phyloP scores from a whole-genome alignment of 2,888 invertebrate genomes.

The Agrilus mali region DNA sequence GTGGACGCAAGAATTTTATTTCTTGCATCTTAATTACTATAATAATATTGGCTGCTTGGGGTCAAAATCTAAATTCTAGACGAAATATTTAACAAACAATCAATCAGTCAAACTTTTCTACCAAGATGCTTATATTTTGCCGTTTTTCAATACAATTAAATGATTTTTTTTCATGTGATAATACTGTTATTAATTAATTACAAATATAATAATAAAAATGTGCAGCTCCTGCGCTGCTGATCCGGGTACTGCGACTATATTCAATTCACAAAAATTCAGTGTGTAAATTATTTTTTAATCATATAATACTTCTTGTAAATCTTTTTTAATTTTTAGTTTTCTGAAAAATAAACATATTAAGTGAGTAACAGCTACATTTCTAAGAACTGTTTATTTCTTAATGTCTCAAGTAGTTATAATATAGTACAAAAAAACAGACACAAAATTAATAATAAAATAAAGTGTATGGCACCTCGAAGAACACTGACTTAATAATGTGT shows the following conservation, averaged over 20 bases:
- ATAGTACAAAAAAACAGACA: too few relatives aligned
- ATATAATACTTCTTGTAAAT: slow-evolving; percentile 27
- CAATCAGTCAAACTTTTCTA: too few relatives aligned
- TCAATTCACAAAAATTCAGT: slow-evolving; percentile 26
- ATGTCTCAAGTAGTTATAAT: background rate
- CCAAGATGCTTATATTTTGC: too few relatives aligned
- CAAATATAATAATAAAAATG: slow-evolving; percentile 1
- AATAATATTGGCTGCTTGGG: too few relatives aligned
- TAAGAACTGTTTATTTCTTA: slow-evolving; percentile 1
- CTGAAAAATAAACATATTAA: slow-evolving; percentile 30
- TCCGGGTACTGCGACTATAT: slow-evolving; percentile 36
- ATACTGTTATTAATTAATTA: slow-evolving; percentile 12
- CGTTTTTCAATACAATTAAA: too few relatives aligned
- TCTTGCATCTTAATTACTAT: too few relatives aligned
- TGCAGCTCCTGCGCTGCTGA: slow-evolving; percentile 15
- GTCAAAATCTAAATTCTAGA: too few relatives aligned
- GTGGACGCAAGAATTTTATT: too few relatives aligned
- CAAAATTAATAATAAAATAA: background rate
- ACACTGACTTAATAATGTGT: slow-evolving; percentile 5
- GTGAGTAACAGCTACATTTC: slow-evolving; percentile 2
- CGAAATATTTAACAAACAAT: too few relatives aligned
- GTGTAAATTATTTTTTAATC: slow-evolving; percentile 31
- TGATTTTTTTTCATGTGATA: slow-evolving; percentile 7
- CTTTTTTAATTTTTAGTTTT: slow-evolving; percentile 33
- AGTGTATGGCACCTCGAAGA: background rate